Percentiles rank a stretch among this genome's conserved stretches.
phyloP scores from a whole-genome alignment of 2,888 invertebrate species.

The Folsomia candida region DNA sequence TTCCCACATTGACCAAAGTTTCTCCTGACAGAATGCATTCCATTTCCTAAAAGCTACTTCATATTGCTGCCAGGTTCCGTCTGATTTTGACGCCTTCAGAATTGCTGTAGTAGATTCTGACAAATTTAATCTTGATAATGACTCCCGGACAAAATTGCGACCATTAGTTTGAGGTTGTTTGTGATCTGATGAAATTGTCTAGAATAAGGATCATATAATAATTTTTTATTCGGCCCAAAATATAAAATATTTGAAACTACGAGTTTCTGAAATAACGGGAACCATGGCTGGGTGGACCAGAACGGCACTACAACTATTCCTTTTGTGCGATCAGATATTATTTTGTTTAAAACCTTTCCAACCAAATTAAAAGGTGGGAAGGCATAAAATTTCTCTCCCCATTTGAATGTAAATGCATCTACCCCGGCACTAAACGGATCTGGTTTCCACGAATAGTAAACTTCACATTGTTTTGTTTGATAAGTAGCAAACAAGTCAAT shows the following conservation, averaged over 20 bases:
- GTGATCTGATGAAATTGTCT: too few species aligned
- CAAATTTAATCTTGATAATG: too few species aligned
- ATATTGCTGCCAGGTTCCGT: too few species aligned
- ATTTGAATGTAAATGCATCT: constrained; percentile 23
- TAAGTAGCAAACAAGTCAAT: too few species aligned
- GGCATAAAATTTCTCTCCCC: constrained; percentile 8
- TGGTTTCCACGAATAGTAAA: constrained; percentile 19
- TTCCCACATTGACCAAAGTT: neutral
- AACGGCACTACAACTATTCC: constrained; percentile 34
- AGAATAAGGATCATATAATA: too few species aligned
- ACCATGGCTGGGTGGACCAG: too few species aligned
- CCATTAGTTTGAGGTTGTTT: too few species aligned
- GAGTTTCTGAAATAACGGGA: too few species aligned
- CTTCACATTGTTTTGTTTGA: constrained; percentile 2
- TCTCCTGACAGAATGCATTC: neutral
- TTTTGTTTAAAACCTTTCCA: constrained; percentile 24
- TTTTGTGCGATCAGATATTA: constrained; percentile 18
- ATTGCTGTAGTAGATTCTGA: constrained; percentile 14
- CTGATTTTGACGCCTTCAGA: too few species aligned
- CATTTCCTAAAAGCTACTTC: constrained; percentile 11
- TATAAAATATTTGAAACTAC: constrained; percentile 14
- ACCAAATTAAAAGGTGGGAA: constrained; percentile 26
- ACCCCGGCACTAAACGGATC: constrained; percentile 10
- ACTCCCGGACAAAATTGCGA: too few species aligned
- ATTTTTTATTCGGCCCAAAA: constrained; percentile 15